Base-by-base conservation (phyloP, 1,140 invertebrate species). In the Camponotus pennsylvanicus region DNA sequence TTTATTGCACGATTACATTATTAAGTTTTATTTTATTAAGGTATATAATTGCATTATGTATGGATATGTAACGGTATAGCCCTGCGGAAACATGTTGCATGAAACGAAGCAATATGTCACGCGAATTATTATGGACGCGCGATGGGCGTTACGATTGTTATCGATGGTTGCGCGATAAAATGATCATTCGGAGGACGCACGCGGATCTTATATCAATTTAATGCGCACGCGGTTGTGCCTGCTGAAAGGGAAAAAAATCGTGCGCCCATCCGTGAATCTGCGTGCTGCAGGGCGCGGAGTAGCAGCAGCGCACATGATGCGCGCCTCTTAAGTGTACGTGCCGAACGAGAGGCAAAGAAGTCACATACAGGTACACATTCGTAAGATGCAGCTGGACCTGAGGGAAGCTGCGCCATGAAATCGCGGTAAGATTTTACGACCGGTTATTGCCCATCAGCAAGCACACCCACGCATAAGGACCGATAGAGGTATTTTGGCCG, bases 371-470 rank as follows among this genome's bases (percentile, higher is more conserved):
- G 55, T 61, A 75, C 67, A 76, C 73, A 76, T 86, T 84, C 63
- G 34, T 67, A 34, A 42, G 86, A 85, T 59, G 70, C 64, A 49
- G 57, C 57, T 59, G 84, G 76, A 77, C 3, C 40, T 15, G 45
- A 32, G 76, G 52, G 59, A 79, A 71, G 77, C 77, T 45, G 71
- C 88, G 63, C 77, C 64, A 77, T 69, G 84, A 86, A 89, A 89
- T 87, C 87, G 49, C 49, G 71, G 66, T 89, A 86, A 89, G 88
- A 89, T 89, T 89, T 89, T 89, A 89, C 87, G 87, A 89, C 84
- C 88, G 88, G 87, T 89, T 89, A 73, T 86, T 63, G 73, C 84
- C 76, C 86, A 89, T 61, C 77, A 78, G 77, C 71, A n/a, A 73
- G 32, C 79, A 82, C 87, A 83, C 88, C 88, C 70, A 89, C 88